These are phyloP conservation scores for Ceratina australensis DNA, from an alignment of 1,140 invertebrate species.

Conservation along the genomic window DNA sequence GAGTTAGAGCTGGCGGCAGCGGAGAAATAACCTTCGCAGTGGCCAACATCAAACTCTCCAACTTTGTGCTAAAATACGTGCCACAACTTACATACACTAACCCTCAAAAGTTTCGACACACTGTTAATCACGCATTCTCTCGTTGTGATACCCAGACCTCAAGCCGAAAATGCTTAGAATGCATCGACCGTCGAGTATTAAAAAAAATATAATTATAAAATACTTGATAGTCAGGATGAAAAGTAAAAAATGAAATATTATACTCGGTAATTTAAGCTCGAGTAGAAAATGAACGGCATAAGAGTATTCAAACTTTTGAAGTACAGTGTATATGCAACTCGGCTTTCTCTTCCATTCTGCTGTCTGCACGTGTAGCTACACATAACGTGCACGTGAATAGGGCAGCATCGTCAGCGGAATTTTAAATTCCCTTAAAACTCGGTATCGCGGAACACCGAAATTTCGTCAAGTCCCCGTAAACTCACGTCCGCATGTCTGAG, in stretches of 20 bases:
- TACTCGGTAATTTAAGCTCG: no score
- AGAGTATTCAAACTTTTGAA: no score
- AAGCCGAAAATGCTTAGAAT: no score
- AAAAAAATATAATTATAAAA: no score
- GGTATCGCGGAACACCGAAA: conserved; percentile 48
- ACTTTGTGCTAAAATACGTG: conserved; percentile 34
- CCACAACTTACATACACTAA: no score
- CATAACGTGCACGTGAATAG: conserved; percentile 47
- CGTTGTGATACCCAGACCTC: no score
- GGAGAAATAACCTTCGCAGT: conserved; percentile 60
- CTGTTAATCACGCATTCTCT: no score
- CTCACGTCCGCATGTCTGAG: neutral
- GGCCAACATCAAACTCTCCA: conserved; percentile 31
- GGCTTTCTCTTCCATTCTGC: neutral
- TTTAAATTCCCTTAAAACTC: conserved; percentile 66
- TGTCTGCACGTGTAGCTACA: conserved; percentile 27
- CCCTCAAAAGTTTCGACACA: no score
- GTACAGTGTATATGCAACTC: neutral
- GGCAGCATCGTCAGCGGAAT: conserved; percentile 64
- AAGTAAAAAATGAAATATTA: no score
- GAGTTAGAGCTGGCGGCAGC: conserved; percentile 43
- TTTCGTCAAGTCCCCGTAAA: conserved; percentile 45
- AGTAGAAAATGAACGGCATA: no score
- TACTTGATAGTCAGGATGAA: no score
- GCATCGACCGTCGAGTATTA: no score